These are phyloP conservation scores for Halichoerus grypus DNA, from an alignment of 2,113 vertebrate species.

Conservation along the genomic window DNA sequence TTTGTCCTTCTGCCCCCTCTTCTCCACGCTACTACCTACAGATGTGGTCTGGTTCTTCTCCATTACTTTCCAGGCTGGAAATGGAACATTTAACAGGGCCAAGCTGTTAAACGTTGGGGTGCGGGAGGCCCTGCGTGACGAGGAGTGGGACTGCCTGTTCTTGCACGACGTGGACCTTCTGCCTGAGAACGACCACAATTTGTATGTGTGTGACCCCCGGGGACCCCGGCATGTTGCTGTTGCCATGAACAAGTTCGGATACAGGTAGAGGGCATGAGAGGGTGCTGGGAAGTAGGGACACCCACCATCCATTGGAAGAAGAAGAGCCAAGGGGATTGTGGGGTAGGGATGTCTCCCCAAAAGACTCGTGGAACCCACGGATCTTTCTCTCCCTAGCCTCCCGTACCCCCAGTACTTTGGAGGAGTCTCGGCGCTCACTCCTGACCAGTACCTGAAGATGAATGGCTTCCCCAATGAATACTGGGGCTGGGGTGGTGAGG, in stretches of 20 bases:
- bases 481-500: constrained; percentile 98
- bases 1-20: not conserved
- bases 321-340: not conserved
- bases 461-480: constrained; percentile 98
- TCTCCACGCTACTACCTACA: not conserved
- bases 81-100: constrained; percentile 96
- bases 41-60: not conserved
- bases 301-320: too few relatives aligned
- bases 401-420: constrained; percentile 96
- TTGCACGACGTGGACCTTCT: constrained; percentile 96
- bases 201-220: constrained; percentile 95
- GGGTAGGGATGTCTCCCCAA: not conserved
- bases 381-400: constrained; percentile 87
- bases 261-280: constrained; percentile 88
- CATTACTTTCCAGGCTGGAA: constrained; percentile 87
- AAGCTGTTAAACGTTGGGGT: constrained; percentile 98
- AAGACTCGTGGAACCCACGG: not conserved
- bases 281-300: not conserved
- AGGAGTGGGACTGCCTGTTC: constrained; percentile 97
- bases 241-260: constrained; percentile 98
- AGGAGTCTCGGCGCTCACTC: constrained; percentile 95
- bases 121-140: constrained; percentile 95
- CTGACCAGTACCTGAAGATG: constrained; percentile 97
- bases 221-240: constrained; percentile 95
- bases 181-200: constrained; percentile 98